Percentiles rank a stretch among this genome's conserved stretches.
Conservation (phyloP, 2,797 vertebrate species). For the Hyperoplus lanceolatus region DNA sequence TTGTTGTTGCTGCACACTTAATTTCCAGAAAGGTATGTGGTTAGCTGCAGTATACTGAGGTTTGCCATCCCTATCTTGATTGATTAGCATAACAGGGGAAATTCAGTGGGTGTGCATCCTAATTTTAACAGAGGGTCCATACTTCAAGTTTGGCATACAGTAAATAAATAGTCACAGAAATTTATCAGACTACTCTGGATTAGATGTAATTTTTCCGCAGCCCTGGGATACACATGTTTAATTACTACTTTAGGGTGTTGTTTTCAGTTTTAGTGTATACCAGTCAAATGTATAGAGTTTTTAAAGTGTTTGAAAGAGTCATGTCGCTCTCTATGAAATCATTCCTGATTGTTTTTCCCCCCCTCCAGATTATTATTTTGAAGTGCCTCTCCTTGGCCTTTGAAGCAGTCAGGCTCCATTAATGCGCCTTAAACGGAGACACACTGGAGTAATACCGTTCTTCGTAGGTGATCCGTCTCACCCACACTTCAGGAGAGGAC, state of each 20-base stretch:
- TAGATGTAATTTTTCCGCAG: not conserved
- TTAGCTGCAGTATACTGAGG: not conserved
- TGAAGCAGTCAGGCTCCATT: constrained; percentile 60
- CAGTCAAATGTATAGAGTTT: not conserved
- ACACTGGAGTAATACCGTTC: constrained; percentile 58
- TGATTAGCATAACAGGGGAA: not conserved
- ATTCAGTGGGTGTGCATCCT: not conserved
- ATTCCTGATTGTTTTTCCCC: constrained; percentile 9
- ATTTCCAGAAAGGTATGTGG: not conserved
- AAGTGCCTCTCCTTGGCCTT: constrained; percentile 42
- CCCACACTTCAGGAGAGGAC: constrained; percentile 53
- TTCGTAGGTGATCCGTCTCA: constrained; percentile 47
- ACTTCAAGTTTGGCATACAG: too few species aligned
- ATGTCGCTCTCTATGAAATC: not conserved
- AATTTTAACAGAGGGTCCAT: not conserved
- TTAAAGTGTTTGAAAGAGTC: not conserved
- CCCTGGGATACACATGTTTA: not conserved
- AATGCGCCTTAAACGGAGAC: constrained; percentile 73
- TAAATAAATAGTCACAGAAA: not conserved
- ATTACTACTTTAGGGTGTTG: not conserved
- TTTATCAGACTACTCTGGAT: not conserved
- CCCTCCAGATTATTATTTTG: constrained; percentile 51
- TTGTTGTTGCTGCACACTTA: not conserved
- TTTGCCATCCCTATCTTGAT: not conserved
- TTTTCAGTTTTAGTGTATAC: not conserved